These are phyloP conservation scores for Vireo altiloquus DNA, from an alignment of 2,113 vertebrate species.

Conservation along the genomic window DNA sequence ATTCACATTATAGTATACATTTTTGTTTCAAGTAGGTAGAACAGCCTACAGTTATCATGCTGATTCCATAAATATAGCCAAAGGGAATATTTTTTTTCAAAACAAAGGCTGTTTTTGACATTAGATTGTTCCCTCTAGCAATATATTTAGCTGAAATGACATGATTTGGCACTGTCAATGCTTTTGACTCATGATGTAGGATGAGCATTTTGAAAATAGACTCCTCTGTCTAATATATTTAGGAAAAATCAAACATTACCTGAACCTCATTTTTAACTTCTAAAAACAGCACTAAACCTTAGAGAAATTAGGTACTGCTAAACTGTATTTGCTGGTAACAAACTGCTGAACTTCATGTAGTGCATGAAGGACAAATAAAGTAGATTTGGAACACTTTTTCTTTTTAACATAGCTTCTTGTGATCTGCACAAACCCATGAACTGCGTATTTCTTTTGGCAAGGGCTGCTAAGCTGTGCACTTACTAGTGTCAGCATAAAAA, in stretches of 20 bases:
- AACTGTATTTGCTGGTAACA: not conserved
- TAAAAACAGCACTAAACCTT: not conserved
- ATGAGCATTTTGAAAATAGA: not conserved
- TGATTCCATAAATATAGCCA: not conserved
- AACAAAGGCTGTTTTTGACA: not conserved
- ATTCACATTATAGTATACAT: not conserved
- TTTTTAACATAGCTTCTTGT: not conserved
- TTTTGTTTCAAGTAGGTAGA: not conserved
- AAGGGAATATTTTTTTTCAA: not conserved
- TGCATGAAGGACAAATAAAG: not conserved
- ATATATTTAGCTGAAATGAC: not conserved
- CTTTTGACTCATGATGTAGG: not conserved
- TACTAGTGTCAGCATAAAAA: not conserved
- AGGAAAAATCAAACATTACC: not conserved
- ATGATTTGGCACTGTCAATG: slow-evolving; percentile 12
- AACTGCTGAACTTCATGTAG: not conserved
- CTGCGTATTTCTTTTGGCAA: accelerated
- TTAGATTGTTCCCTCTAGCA: not conserved
- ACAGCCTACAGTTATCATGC: not conserved
- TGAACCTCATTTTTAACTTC: not conserved
- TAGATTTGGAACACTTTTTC: not conserved
- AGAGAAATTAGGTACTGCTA: not conserved
- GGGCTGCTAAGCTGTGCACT: not conserved
- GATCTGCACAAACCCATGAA: not conserved
- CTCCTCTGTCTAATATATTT: not conserved